Evolutionary conservation across 2,888 invertebrate species (phyloP), one percentile per base, ranked within the genome.

Genomic region (Acleris holmiana): DNA sequence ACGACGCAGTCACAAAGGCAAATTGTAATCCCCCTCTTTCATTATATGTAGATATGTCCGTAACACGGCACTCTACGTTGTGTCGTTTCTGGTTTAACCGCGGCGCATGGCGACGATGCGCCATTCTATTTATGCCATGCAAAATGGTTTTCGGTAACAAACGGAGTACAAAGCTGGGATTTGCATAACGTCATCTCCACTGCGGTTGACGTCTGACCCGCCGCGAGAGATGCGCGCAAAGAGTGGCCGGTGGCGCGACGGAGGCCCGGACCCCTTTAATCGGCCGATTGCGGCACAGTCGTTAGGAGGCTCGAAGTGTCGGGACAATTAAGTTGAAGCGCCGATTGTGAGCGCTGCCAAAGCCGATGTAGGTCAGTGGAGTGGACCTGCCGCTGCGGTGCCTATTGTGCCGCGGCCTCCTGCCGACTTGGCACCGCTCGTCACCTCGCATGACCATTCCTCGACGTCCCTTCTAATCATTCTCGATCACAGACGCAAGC

Each of bases 291-390:
- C 88, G 80, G 87, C 87, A 83, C 85, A 86, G 85, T 92, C 91
- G 91, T 91, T 92, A 92, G 88, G 88, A 88, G 84, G 86, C 83
- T 76, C 88, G 82, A 86, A 91, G 92, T 91, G 91, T 89, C 90
- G 89, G 86, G 84, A 92, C 91, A 92, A 92, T 92, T 92, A 92
- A 91, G 91, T 89, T 90, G 90, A 90, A 91, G 91, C 91, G 89
- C 86, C 79, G 91, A 91, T 91, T 90, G 91, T 88, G 88, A 88
- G 80, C 91, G 84, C 84, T 92, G 92, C 92, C 92, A 92, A 91
- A 89, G 89, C 90, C 88, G 88, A 91, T 90, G 82, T 92, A 91
- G 92, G 92, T 92, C 92, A 91, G 85, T 82, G 80, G 82, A 88
- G 90, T 89, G 90, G 90, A 87, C 88, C 82, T 81, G 84, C 81